Conservation (phyloP, 2,797 vertebrate genomes). For the Okamejei kenojei region DNA sequence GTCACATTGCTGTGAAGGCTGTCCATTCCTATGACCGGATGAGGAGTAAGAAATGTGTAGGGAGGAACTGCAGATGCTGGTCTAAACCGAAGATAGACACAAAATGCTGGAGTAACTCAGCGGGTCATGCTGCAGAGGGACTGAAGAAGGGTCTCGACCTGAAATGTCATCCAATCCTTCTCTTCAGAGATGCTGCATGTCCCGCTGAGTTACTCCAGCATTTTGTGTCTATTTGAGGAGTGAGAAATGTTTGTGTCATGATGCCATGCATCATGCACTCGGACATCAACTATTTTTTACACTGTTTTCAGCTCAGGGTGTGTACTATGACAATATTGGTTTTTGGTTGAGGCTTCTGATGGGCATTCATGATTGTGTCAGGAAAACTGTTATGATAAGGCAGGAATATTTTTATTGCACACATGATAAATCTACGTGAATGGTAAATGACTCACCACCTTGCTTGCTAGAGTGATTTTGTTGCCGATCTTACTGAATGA, state of each 20-base stretch:
- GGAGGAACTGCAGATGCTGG: no score
- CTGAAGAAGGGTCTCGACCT: no score
- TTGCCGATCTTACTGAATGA: neutral
- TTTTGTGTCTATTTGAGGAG: no score
- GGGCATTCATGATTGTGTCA: neutral
- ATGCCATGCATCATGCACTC: neutral
- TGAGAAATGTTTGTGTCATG: neutral
- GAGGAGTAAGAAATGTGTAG: neutral
- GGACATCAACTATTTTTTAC: neutral
- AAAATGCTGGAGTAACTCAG: no score
- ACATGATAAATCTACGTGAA: neutral
- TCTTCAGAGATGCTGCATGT: no score
- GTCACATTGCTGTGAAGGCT: neutral
- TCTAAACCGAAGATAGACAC: no score
- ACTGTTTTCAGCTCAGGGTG: neutral
- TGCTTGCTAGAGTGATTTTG: neutral
- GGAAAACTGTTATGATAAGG: neutral
- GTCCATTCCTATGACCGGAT: neutral
- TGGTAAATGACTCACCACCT: neutral
- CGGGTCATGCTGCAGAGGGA: no score
- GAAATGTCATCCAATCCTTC: no score
- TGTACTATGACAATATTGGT: neutral
- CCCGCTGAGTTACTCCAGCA: no score
- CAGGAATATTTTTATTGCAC: neutral
- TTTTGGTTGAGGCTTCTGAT: neutral